Base-by-base conservation (phyloP, 1,140 invertebrate genomes). In the Drosophila rufa region DNA sequence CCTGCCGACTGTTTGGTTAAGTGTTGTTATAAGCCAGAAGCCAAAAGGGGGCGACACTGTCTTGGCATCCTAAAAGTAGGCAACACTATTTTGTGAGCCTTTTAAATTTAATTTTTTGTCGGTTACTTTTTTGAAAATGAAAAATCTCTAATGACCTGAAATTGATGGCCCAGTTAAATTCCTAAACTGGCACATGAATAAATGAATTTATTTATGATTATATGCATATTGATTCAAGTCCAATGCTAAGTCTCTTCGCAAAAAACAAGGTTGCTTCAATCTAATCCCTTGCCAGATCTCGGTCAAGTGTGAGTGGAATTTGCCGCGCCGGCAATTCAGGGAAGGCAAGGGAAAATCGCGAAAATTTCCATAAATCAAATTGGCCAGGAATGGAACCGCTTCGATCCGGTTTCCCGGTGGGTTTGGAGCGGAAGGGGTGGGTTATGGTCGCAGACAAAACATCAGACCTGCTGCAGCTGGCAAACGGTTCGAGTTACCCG, bases 231-330 rank as follows among this genome's bases (percentile, higher is more conserved):
- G 22, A 22, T 43, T 30, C 33, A 33, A 59, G 53, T 51, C 56
- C 55, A 50, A 38, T 40, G 27, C 69, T 70, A 71, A 30, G 30
- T n/a, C 56, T 64, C 42, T 27, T 36, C 25, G 38, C 27, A 36
- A 3, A 25, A 56, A 50, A 66, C 51, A 89, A 87, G 68, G 80
- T 58, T 71, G 33, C 47, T 46, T 80, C 75, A 68, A 80, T 84
- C 48, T 75, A 78, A 87, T 82, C 83, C 71, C 46, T 14, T 19
- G 42, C 30, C 19, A 46, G 30, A 46, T 57, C 17, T 70, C 76
- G 84, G 80, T 84, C 84, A 87, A 89, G 80, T 84, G 84, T 74
- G 73, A 74, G 38, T 51, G 50, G 56, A 68, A 38, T 65, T 78
- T 55, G 64, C 60, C 47, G 30, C 42, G 27, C 43, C 46, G 22